Percentiles rank a stretch among this genome's conserved stretches.
Evolutionary conservation across 2,113 vertebrate genomes (phyloP).

Genomic region (Delphinus delphis): DNA sequence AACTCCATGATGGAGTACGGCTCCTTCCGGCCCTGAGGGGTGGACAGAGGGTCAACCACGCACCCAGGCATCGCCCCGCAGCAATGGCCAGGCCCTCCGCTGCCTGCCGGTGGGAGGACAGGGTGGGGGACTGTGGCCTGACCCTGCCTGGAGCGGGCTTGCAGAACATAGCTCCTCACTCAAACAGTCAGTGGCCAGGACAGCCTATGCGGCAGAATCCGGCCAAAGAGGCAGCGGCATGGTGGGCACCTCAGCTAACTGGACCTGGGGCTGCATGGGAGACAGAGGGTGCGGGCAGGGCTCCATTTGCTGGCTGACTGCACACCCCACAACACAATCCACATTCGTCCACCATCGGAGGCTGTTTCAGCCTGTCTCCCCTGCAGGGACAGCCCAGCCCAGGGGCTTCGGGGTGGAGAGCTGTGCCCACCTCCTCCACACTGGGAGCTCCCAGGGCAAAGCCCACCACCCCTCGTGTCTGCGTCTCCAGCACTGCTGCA

Average conservation of each 20-base stretch:
- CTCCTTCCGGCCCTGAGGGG: constrained; percentile 69
- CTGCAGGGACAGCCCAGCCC: too few relatives aligned
- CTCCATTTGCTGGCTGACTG: neutral
- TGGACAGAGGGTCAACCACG: rapidly evolving
- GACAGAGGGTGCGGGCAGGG: neutral
- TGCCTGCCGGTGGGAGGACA: neutral
- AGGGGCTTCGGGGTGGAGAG: neutral
- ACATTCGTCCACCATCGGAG: rapidly evolving
- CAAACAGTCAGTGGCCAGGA: neutral
- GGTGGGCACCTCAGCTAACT: rapidly evolving
- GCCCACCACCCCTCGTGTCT: rapidly evolving
- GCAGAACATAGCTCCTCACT: neutral
- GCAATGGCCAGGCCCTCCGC: neutral
- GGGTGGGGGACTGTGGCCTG: rapidly evolving
- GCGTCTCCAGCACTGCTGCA: neutral
- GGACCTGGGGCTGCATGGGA: too few relatives aligned
- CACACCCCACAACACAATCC: neutral
- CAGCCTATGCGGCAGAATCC: neutral
- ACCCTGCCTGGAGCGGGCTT: too few relatives aligned
- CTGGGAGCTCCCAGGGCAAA: neutral
- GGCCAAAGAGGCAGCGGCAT: neutral
- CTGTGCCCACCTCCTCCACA: neutral
- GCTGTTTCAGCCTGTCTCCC: neutral
- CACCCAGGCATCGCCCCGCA: rapidly evolving
- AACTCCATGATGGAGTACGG: constrained; percentile 41